Base-by-base conservation (phyloP, 2,888 invertebrate species). In the Blastobasis lacticolella region DNA sequence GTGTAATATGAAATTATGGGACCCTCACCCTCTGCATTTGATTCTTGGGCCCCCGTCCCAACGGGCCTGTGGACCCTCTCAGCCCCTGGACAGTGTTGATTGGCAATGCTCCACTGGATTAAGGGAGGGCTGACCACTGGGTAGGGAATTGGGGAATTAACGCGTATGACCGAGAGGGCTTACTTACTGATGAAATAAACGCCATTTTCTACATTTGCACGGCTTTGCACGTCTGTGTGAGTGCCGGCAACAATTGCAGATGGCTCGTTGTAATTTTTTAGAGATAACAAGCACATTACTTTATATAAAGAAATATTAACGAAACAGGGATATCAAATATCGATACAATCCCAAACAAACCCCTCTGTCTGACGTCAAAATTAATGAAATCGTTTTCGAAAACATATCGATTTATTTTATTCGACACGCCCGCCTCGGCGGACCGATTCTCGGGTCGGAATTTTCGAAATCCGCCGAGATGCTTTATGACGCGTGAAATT, bases 401-500 rank as follows among this genome's bases (percentile, higher is more conserved):
- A 79, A 80, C 75, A 72, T 71, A 84, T 84, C 86, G 83, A 88
- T 87, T 84, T 79, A 84, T 87, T 78, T 82, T 71, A 86, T 88
- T 87, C 84, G 83, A 74, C 73, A 77, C 80, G 84, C 77, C 71
- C 74, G 80, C 81, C n/a, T n/a, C 83, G 75, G 59, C 71, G 74
- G 71, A 76, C 73, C 72, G 73, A 74, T 77, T 75, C 70, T 70
- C 71, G 74, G 62, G 69, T 75, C 68, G 69, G 69, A 73, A 73
- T 74, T 75, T 75, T 75, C 66, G 71, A 73, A 79, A 73, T 67
- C 71, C 67, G 69, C 71, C 67, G 67, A 66, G 70, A 73, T 82
- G 75, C 81, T 84, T 87, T 87, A 88, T 88, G 86, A 76, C 73
- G 78, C 88, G 83, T 88, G 83, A 87, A 87, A 88, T 88, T 78